Base-by-base conservation (phyloP, 2,113 vertebrate genomes). In the Panthera uncia region DNA sequence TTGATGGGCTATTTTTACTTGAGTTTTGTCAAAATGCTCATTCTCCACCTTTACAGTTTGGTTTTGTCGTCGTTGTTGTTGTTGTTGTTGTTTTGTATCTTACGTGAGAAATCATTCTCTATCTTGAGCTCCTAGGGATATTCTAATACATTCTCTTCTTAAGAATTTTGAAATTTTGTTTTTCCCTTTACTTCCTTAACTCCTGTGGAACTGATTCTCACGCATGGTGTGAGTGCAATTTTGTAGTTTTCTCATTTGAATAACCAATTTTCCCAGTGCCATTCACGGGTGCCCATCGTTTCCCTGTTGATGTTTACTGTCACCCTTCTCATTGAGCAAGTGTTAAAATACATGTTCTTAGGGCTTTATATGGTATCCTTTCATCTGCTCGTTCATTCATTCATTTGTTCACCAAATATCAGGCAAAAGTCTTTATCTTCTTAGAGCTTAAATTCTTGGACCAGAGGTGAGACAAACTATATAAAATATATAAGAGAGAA, bases 161-260 rank as follows among this genome's bases (percentile, higher is more conserved):
- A 45, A 93, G 18, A 93, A 48, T 29, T 92, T 85, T 18, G 80
- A 74, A 90, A 57, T n/a, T 95, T 93, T 93, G 38, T 68, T 57
- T 93, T 90, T 86, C 45, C 29, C 13, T 81, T 86, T 86, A 61
- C 36, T 85, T 74, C 61, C 69, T 36, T 93, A 81, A 76, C 63
- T 25, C 55, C 61, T 13, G 13, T 97, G 82, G 41, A 87, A 94
- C 48, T 93, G 31, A 90, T 87, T 82, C 12, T 69, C 65, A 82
- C 23, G 33, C 10, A 52, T 91, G 7, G 18, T 79, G 14, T 91
- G n/a, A 83, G 69, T 91, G 8, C 61, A 88, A 29, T 88, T 94
- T 69, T 69, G 19, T 36, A 15, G 45, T 91, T 95, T 88, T 61
- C 61, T 82, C 66, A 78, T 87, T 69, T 83, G 38, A 38, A 88